These are phyloP conservation scores for Cinclus mexicanus DNA, from an alignment of 2,113 vertebrate species.

Conservation along the genomic window DNA sequence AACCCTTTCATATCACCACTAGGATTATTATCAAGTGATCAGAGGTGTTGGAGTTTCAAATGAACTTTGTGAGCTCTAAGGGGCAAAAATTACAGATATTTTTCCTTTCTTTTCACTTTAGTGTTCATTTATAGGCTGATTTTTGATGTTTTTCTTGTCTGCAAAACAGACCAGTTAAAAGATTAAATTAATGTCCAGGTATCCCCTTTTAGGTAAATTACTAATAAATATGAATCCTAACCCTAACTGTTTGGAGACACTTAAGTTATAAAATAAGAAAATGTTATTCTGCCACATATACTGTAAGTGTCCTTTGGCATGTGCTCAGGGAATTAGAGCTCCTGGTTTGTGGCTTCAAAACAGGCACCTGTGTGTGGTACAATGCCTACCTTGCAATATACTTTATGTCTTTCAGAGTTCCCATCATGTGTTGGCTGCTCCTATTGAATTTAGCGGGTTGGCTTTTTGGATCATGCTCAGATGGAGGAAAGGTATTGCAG, in stretches of 20 bases:
- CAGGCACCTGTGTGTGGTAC: background rate
- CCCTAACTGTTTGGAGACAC: background rate
- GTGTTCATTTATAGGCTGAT: background rate
- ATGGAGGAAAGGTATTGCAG: background rate
- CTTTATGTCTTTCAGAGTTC: background rate
- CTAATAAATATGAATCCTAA: background rate
- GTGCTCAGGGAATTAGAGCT: background rate
- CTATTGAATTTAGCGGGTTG: background rate
- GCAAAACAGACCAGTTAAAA: background rate
- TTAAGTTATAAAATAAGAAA: background rate
- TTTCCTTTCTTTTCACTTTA: background rate
- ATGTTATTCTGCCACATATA: background rate
- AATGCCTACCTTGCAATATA: background rate
- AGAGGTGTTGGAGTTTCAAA: background rate
- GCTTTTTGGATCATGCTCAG: background rate
- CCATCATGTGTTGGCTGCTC: rapidly evolving
- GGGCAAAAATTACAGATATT: background rate
- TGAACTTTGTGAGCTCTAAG: background rate
- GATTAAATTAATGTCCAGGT: background rate
- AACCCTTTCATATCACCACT: background rate
- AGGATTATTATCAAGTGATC: background rate
- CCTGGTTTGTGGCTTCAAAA: background rate
- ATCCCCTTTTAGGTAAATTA: background rate
- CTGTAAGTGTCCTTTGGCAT: background rate
- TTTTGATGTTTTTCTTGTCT: background rate